These are phyloP conservation scores for Coecobrya sp. DNA, from an alignment of 2,888 invertebrate species.

Conservation along the genomic window DNA sequence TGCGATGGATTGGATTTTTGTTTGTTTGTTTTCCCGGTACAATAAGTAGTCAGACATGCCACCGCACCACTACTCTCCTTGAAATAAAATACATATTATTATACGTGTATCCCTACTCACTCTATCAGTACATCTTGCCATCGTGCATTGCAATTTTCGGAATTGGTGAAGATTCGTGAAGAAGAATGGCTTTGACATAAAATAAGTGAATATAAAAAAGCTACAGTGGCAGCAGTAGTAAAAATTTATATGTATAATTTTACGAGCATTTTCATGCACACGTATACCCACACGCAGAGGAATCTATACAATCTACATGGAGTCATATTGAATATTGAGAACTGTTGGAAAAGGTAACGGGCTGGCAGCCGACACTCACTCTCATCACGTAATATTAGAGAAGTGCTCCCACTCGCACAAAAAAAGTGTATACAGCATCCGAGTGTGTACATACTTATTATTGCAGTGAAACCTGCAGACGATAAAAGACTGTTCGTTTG, in stretches of 20 bases:
- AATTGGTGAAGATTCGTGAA: slow-evolving; percentile 49
- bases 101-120: too few relatives aligned
- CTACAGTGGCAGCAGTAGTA: slow-evolving; percentile 47
- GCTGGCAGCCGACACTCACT: slow-evolving; percentile 40
- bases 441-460: slow-evolving; percentile 43
- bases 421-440: too few relatives aligned
- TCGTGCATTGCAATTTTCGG: slow-evolving; percentile 42
- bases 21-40: slow-evolving; percentile 51
- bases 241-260: slow-evolving; percentile 46
- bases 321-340: slow-evolving; percentile 25
- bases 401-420: slow-evolving; percentile 12
- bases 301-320: neutral
- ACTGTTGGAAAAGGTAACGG: slow-evolving; percentile 72
- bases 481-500: slow-evolving; percentile 49
- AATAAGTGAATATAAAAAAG: slow-evolving; percentile 65
- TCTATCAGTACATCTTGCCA: neutral
- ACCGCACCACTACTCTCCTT: neutral
- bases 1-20: slow-evolving; percentile 76
- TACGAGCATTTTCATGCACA: slow-evolving; percentile 29
- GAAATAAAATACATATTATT: neutral
- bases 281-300: neutral
- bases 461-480: slow-evolving; percentile 3
- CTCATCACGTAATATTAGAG: slow-evolving; percentile 58
- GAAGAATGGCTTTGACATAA: slow-evolving; percentile 60
- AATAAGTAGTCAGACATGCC: slow-evolving; percentile 14